Evolutionary conservation across 2,113 vertebrate species (phyloP).

Genomic region (Panthera tigris): DNA sequence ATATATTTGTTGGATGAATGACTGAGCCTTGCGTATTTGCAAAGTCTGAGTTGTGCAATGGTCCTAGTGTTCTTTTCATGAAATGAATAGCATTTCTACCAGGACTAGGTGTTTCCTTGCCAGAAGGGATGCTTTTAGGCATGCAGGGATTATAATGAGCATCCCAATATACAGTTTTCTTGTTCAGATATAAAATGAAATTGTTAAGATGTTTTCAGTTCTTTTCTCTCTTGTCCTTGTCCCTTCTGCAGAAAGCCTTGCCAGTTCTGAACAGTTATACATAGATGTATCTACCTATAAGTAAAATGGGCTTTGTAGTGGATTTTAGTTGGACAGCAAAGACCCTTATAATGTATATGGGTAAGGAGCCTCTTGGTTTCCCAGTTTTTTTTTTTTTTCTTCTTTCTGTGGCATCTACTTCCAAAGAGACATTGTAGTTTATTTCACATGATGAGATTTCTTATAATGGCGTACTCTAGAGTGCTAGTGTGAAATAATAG

Average conservation of each 20-base stretch:
- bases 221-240: background rate
- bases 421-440: background rate
- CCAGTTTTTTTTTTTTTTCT: background rate
- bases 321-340: background rate
- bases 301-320: background rate
- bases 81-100: background rate
- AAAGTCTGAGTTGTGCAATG: background rate
- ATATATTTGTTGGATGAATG: background rate
- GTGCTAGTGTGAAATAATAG: background rate
- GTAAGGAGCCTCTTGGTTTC: background rate
- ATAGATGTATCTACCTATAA: background rate
- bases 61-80: background rate
- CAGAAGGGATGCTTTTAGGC: conserved; percentile 8
- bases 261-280: background rate
- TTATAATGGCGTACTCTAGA: background rate
- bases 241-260: conserved; percentile 9
- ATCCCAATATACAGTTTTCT: conserved; percentile 45
- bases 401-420: background rate
- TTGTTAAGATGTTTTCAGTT: conserved; percentile 54
- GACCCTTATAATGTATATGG: background rate
- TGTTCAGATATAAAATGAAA: conserved; percentile 48
- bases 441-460: background rate
- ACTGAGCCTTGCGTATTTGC: background rate
- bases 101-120: conserved; percentile 5
- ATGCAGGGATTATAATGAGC: conserved; percentile 38